These are phyloP conservation scores for Chloroclysta siterata DNA, from an alignment of 2,888 invertebrate species.

Conservation along the genomic window DNA sequence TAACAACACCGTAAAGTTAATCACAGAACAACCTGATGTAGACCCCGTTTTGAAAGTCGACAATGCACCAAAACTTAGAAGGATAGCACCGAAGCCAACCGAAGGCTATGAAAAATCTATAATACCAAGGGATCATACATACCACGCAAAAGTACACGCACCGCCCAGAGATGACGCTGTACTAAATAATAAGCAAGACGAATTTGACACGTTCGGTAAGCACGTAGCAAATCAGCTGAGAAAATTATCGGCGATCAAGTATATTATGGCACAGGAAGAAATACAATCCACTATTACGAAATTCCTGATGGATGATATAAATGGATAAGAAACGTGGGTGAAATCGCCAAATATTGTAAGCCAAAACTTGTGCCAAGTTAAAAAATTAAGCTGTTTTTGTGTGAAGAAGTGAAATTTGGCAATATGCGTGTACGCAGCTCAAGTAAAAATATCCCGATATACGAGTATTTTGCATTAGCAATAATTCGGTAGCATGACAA, in stretches of 20 bases:
- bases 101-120: neutral
- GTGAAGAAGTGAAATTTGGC: too few species aligned
- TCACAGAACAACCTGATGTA: conserved; percentile 1
- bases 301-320: conserved; percentile 15
- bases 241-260: conserved; percentile 11
- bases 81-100: conserved; percentile 3
- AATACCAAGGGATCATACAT: conserved; percentile 8
- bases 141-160: conserved; percentile 1
- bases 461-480: too few species aligned
- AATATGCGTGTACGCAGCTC: too few species aligned
- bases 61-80: neutral
- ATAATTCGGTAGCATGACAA: too few species aligned
- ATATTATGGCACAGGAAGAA: conserved; percentile 23
- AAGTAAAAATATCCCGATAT: too few species aligned
- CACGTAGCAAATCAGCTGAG: conserved; percentile 27
- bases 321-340: neutral
- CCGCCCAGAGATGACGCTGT: neutral
- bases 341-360: too few species aligned
- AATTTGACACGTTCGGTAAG: conserved; percentile 24
- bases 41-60: neutral
- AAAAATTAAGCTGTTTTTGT: too few species aligned
- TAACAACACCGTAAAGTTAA: conserved; percentile 13
- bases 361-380: too few species aligned
- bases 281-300: conserved; percentile 21
- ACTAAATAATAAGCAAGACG: conserved; percentile 6